Percentiles rank a stretch among this genome's conserved stretches.
These are phyloP conservation scores for Romanogobio albipinnatus DNA, from an alignment of 2,113 vertebrate species.

Conservation along the genomic window DNA sequence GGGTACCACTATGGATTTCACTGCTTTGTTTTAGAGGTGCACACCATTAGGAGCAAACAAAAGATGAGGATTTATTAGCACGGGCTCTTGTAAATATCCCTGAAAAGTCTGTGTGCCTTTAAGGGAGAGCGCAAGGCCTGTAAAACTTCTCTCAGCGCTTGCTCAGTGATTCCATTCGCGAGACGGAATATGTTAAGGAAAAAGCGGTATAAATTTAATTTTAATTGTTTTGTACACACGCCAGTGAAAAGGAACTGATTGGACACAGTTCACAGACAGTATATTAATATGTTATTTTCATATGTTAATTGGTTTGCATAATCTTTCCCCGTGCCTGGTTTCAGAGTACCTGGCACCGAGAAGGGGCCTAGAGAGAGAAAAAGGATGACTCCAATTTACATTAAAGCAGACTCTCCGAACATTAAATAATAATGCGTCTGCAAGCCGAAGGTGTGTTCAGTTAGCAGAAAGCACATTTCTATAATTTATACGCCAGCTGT, in stretches of 20 bases:
- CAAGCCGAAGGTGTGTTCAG: constrained; percentile 97
- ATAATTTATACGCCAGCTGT: constrained; percentile 99
- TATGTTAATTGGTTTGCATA: constrained; percentile 99
- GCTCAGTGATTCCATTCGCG: constrained; percentile 94
- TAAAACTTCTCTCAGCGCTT: constrained; percentile 91
- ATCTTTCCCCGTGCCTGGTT: constrained; percentile 92
- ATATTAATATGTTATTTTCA: constrained; percentile 99
- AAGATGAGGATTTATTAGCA: constrained; percentile 79
- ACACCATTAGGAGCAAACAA: constrained; percentile 80
- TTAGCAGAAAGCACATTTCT: constrained; percentile 98
- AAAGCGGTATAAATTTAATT: constrained; percentile 98
- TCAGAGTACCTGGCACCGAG: constrained; percentile 96
- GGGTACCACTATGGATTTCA: constrained; percentile 77
- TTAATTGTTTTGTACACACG: constrained; percentile 99
- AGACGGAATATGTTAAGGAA: constrained; percentile 94
- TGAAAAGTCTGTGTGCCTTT: constrained; percentile 81
- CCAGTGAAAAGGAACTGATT: constrained; percentile 99
- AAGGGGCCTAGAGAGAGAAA: constrained; percentile 83
- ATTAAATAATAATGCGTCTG: constrained; percentile 99
- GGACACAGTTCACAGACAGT: constrained; percentile 99
- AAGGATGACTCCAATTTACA: constrained; percentile 94
- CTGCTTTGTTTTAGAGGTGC: constrained; percentile 78
- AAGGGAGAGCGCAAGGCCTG: constrained; percentile 84
- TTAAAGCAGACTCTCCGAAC: constrained; percentile 94
- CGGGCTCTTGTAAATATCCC: constrained; percentile 77